A percentile compares a stretch with the other conserved stretches of the same genome.
These are phyloP conservation scores for Campylomormyrus tamandua DNA, from an alignment of 2,113 vertebrate species.

Conservation along the genomic window DNA sequence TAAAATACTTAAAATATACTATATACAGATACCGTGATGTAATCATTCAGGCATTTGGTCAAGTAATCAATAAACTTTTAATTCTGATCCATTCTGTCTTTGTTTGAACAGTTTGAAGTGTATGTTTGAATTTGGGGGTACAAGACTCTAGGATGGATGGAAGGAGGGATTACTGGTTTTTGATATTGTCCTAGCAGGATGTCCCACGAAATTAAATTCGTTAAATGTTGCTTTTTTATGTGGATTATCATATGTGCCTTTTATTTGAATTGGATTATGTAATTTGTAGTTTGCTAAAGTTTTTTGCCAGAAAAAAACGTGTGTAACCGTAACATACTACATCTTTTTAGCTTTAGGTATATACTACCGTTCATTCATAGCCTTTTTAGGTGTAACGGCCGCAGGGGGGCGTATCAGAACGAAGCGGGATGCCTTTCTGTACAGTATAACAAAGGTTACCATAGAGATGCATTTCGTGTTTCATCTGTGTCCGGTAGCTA, in stretches of 20 bases:
- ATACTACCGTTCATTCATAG: neutral
- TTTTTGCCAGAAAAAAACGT: neutral
- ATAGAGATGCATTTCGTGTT: conserved; percentile 52
- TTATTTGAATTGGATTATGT: neutral
- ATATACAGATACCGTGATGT: conserved; percentile 59
- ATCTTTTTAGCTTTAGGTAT: neutral
- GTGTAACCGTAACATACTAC: neutral
- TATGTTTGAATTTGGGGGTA: neutral
- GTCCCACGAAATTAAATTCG: neutral
- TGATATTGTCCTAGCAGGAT: neutral
- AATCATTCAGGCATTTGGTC: conserved; percentile 61
- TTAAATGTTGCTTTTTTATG: neutral
- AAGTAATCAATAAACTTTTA: conserved; percentile 61
- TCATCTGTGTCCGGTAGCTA: conserved; percentile 33
- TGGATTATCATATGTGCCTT: neutral
- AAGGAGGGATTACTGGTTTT: neutral
- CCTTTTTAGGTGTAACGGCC: conserved; percentile 17
- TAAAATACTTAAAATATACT: conserved; percentile 61
- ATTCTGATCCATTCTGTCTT: conserved; percentile 45
- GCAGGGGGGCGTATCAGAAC: conserved; percentile 31
- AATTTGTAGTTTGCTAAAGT: neutral
- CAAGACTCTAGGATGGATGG: neutral
- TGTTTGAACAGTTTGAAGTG: no score
- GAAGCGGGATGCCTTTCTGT: neutral
- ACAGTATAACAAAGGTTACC: conserved; percentile 61